Percentiles rank a stretch among this genome's conserved stretches.
Evolutionary conservation across 2,113 vertebrate species (phyloP).

Genomic region (Sander lucioperca): DNA sequence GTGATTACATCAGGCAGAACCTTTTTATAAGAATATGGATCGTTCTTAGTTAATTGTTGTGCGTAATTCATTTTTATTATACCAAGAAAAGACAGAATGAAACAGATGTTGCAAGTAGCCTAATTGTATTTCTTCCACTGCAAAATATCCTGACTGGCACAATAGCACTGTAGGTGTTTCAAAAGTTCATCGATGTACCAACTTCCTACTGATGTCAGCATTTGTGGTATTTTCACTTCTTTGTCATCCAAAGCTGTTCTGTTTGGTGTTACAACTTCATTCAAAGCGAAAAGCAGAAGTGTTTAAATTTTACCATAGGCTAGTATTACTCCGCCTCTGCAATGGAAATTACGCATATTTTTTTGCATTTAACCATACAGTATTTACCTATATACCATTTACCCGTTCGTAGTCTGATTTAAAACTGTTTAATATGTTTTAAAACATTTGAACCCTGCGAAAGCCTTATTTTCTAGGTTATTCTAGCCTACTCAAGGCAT

Average conservation of each 20-base stretch:
- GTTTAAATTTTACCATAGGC: not conserved
- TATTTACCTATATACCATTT: not conserved
- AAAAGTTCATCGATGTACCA: not conserved
- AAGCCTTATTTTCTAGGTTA: conserved; percentile 33
- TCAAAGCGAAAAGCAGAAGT: not conserved
- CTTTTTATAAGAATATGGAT: not conserved
- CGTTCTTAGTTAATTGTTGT: not conserved
- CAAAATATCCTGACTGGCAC: not conserved
- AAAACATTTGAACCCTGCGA: not conserved
- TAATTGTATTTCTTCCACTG: not conserved
- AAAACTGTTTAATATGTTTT: not conserved
- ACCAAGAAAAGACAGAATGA: not conserved
- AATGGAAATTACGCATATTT: not conserved
- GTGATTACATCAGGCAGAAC: not conserved
- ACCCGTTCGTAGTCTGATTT: too few species aligned
- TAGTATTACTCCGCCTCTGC: not conserved
- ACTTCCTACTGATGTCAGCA: conserved; percentile 34
- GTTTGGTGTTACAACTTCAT: not conserved
- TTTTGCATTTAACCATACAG: not conserved
- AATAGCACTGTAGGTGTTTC: not conserved
- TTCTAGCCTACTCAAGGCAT: not conserved
- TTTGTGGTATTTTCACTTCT: conserved; percentile 21
- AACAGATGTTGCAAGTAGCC: not conserved
- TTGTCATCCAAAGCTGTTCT: not conserved
- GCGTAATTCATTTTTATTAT: not conserved